A percentile compares a stretch with the other conserved stretches of the same genome.
Evolutionary conservation across 2,797 vertebrate genomes (phyloP).

Genomic region (Emys orbicularis): DNA sequence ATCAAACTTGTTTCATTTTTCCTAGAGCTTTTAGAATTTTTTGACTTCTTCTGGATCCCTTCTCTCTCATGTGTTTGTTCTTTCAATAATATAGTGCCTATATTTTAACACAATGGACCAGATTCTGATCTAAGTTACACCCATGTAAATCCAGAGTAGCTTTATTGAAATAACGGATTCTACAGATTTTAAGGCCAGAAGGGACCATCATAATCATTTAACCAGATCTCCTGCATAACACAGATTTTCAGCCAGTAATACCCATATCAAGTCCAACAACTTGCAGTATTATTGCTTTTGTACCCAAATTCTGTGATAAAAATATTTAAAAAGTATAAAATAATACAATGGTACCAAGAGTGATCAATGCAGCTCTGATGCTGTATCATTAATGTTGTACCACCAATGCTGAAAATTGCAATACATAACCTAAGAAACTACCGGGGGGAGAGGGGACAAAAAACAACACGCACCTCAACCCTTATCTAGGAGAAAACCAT

Average conservation of each 20-base stretch:
- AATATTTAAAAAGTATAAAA: not conserved
- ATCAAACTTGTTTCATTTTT: not conserved
- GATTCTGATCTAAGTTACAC: not conserved
- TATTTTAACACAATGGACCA: not conserved
- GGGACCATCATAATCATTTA: not conserved
- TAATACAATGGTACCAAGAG: not conserved
- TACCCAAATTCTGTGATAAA: not conserved
- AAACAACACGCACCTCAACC: not conserved
- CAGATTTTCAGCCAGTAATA: slow-evolving; percentile 26
- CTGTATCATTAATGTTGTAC: not conserved
- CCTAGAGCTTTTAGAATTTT: slow-evolving; percentile 7
- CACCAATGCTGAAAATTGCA: accelerated
- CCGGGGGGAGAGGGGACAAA: accelerated
- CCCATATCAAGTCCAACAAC: not conserved
- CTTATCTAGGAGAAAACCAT: not conserved
- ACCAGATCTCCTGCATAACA: not conserved
- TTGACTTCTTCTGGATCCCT: slow-evolving; percentile 19
- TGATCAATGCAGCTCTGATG: not conserved
- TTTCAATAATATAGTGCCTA: not conserved
- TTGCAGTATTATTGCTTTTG: not conserved
- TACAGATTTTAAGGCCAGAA: slow-evolving; percentile 1
- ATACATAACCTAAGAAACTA: not conserved
- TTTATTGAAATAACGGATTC: not conserved
- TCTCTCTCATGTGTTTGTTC: slow-evolving; percentile 32
- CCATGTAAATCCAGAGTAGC: not conserved